Evolutionary conservation across 2,113 vertebrate species (phyloP).

Genomic region (Gallinago undulata): DNA sequence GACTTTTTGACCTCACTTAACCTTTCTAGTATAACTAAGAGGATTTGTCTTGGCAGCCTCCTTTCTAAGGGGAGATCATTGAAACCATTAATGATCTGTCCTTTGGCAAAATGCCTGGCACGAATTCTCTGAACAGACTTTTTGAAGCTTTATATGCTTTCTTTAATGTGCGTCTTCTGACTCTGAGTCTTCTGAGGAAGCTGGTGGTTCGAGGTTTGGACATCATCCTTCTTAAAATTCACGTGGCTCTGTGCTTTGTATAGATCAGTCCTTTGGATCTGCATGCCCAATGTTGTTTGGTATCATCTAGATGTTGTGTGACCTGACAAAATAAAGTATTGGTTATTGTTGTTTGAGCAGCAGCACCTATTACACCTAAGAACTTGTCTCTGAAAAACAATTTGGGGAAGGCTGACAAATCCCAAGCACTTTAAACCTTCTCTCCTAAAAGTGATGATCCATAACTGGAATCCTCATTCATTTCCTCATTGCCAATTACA

Average conservation of each 20-base stretch:
- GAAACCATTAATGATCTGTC: slow-evolving; percentile 46
- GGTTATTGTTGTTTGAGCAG: background rate
- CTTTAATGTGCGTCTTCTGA: background rate
- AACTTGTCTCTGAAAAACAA: background rate
- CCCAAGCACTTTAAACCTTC: background rate
- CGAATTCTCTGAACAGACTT: slow-evolving; percentile 30
- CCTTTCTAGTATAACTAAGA: slow-evolving; percentile 50
- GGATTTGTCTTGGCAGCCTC: slow-evolving; percentile 53
- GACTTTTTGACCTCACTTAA: slow-evolving; percentile 67
- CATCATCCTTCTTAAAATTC: background rate
- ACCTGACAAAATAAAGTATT: background rate
- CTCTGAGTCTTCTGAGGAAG: background rate
- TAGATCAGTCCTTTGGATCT: background rate
- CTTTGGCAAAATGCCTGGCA: slow-evolving; percentile 51
- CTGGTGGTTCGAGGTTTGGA: background rate
- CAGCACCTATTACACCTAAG: background rate
- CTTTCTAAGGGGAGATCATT: slow-evolving; percentile 39
- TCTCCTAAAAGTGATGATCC: background rate
- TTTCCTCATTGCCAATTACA: background rate
- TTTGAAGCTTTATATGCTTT: slow-evolving; percentile 15
- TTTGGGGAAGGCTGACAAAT: background rate
- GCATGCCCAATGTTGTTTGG: rapidly evolving
- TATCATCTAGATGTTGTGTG: background rate
- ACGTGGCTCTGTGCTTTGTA: background rate
- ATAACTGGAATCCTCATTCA: background rate